phyloP scores from a whole-genome alignment of 53 echinoderm and acorn worm genomes.

The Henricia sp. region DNA sequence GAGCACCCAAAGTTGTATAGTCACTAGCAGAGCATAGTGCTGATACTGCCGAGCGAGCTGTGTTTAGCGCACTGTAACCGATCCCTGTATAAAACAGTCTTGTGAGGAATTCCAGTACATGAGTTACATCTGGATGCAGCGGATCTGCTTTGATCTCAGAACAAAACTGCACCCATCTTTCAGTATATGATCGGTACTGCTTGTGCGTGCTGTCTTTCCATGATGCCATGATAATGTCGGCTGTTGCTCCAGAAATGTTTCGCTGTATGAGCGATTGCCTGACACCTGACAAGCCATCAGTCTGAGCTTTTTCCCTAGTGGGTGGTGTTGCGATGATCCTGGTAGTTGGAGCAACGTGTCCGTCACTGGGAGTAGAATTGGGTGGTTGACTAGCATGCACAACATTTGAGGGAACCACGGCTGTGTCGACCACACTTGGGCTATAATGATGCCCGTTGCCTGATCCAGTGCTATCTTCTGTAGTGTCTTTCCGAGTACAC shows the following conservation, averaged over 20 bases:
- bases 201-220: conserved; percentile 65
- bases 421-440: conserved; percentile 57
- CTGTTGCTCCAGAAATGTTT: conserved; percentile 48
- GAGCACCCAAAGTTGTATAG: conserved; percentile 22
- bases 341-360: conserved; percentile 9
- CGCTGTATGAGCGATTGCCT: conserved; percentile 50
- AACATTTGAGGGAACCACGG: conserved; percentile 57
- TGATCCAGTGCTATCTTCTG: conserved; percentile 50
- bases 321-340: conserved; percentile 11
- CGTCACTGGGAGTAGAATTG: conserved; percentile 30
- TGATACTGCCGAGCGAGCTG: conserved; percentile 55
- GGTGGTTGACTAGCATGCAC: conserved; percentile 39
- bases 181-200: conserved; percentile 68
- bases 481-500: conserved; percentile 29
- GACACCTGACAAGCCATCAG: conserved; percentile 63
- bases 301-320: conserved; percentile 44
- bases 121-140: conserved; percentile 24
- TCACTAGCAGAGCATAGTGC: conserved; percentile 22
- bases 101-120: conserved; percentile 45
- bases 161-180: conserved; percentile 60
- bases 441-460: conserved; percentile 23
- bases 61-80: conserved; percentile 63
- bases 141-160: conserved; percentile 19
- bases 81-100: conserved; percentile 46
- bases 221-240: conserved; percentile 66